Evolutionary conservation across 2,113 vertebrate species (phyloP), one percentile per base, ranked within the genome.

Genomic region (Motacilla tschutschensis): DNA sequence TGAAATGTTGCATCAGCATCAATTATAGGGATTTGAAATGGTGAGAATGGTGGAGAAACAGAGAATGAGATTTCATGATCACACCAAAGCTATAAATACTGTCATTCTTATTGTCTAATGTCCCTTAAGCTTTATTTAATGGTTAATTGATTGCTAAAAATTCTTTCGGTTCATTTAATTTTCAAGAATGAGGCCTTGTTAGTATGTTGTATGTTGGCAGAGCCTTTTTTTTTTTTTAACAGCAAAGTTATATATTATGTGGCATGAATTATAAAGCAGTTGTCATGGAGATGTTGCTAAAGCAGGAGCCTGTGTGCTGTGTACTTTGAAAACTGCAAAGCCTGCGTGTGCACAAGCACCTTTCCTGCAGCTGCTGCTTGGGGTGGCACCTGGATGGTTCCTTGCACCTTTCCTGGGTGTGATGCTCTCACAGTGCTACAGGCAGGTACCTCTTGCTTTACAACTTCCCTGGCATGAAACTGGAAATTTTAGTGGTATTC

Each of bases 241-340:
- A 74, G 53, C 48, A 35, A 84, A 93, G 72, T 90, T 91, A 71
- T 67, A 88, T 53, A 85, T 86, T 70, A 71, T 87, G 92, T 93
- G 78, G 75, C 59, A 82, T 90, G 88, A 93, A 91, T 91, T 77
- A 82, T 83, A 88, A 88, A 92, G 79, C 88, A 90, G 94, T 95
- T 95, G 93, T 93, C 93, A 95, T 94, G 93, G 94, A 91, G 90
- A 93, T 87, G 54, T 43, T 92, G 81, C 84, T 84, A 74, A 87
- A 82, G 84, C 44, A 76, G 71, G 64, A 79, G 53, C 43, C 67
- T 88, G 19, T 89, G 75, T 21, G 51, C 78, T 79, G n/a, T 51
- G 70, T 63, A 18, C 85, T 88, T 67, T 36, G 75, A n/a, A 57
- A 86, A 46, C 47, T 38, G 67, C 1, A 2, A 24, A 65, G 33